A percentile compares a stretch with the other conserved stretches of the same genome.
Evolutionary conservation across 2,113 vertebrate genomes (phyloP).

Genomic region (Gopherus evgoodei): DNA sequence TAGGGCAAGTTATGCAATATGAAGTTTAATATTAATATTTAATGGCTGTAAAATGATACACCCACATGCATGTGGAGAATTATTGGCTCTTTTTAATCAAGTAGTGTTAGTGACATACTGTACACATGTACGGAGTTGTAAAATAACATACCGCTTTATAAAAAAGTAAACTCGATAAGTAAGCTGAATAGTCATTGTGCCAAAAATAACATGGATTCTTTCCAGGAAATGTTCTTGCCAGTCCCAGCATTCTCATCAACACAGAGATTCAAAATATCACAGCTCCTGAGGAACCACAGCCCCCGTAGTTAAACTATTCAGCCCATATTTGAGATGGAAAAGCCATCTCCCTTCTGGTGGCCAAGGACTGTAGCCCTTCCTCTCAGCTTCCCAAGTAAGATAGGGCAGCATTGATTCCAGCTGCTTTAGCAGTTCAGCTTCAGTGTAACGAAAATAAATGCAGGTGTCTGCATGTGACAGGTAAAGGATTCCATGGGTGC

Average conservation of each 20-base stretch:
- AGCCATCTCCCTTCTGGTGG: rapidly evolving
- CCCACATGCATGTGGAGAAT: slow-evolving; percentile 17
- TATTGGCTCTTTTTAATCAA: background rate
- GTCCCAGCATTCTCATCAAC: background rate
- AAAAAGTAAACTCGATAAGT: background rate
- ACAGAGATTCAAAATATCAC: background rate
- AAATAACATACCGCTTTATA: background rate
- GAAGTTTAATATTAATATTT: slow-evolving; percentile 25
- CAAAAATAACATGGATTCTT: background rate
- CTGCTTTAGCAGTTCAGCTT: background rate
- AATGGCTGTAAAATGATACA: background rate
- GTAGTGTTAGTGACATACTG: background rate
- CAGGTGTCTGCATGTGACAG: rapidly evolving
- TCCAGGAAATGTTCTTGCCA: background rate
- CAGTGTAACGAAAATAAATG: background rate
- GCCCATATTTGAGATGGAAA: background rate
- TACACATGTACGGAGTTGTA: background rate
- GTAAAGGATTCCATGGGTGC: background rate
- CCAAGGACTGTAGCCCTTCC: background rate
- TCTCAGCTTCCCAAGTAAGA: background rate
- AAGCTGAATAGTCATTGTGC: background rate
- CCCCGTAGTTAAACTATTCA: rapidly evolving
- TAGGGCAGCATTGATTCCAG: background rate
- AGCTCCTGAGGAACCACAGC: background rate
- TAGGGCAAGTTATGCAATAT: slow-evolving; percentile 36